Evolutionary conservation across 2,888 invertebrate genomes (phyloP).

Genomic region (Bedellia somnulentella): DNA sequence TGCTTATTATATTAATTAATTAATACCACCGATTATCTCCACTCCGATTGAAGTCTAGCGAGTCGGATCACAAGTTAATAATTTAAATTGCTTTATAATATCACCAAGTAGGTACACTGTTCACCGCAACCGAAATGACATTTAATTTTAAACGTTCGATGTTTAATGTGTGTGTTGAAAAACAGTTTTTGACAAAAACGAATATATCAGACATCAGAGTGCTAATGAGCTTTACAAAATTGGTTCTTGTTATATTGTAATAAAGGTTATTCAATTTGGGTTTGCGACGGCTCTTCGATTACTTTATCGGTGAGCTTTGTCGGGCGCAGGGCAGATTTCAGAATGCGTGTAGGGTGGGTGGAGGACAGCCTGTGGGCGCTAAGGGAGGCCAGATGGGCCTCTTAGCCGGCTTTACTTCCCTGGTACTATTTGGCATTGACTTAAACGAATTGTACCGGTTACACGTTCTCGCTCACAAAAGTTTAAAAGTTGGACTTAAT

Average conservation of each 20-base stretch:
- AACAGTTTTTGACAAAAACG: constrained; percentile 50
- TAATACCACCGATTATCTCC: constrained; percentile 44
- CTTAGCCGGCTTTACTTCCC: constrained; percentile 25
- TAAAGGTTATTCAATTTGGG: not conserved
- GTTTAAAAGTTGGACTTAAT: too few relatives aligned
- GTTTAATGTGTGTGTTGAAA: too few relatives aligned
- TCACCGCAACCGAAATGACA: constrained; percentile 51
- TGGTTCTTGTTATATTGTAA: not conserved
- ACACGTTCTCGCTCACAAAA: too few relatives aligned
- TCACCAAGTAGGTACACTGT: constrained; percentile 27
- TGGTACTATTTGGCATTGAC: constrained; percentile 60
- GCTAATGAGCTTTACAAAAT: constrained; percentile 12
- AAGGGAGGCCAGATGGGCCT: too few relatives aligned
- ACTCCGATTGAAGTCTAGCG: constrained; percentile 19
- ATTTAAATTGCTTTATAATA: constrained; percentile 51
- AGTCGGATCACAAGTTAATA: constrained; percentile 43
- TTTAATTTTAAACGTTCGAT: constrained; percentile 55
- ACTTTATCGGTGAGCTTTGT: not conserved
- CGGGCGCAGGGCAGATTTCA: constrained; percentile 11
- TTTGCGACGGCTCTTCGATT: not conserved
- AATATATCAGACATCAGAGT: constrained; percentile 17
- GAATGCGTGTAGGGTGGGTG: not conserved
- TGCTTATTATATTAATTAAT: too few relatives aligned
- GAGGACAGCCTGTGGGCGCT: not conserved
- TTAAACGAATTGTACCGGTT: constrained; percentile 37